Base-by-base conservation (phyloP, 2,113 vertebrate species). In the Pyxicephalus adspersus region DNA sequence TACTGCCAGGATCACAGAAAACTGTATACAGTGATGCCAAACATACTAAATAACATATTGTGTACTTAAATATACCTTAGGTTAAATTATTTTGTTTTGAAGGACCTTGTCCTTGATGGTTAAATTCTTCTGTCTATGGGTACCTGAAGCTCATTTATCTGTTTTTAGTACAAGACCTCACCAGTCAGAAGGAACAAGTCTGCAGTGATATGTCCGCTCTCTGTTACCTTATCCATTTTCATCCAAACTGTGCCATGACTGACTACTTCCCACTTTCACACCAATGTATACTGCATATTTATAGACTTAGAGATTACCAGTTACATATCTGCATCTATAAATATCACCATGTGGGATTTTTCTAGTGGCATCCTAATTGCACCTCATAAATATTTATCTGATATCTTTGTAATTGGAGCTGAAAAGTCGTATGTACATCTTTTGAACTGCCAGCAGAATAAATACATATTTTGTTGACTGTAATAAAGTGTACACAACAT, bases 241-340 rank as follows among this genome's bases (percentile, higher is more conserved):
- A 50, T n/a, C 16, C 38, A 70, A 51, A 26, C 6, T 4, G 45
- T 52, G 22, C 26, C 38, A 26, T 70, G 66, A 70, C n/a, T 19
- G 66, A 70, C 66, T 26, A 52, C 66, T 70, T 70, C 22, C 45
- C 34, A 52, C 23, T 23, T 70, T 70, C 45, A 51, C 66, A 70
- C 66, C 26, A 51, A 70, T 50, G 45, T 26, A 52, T 18, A 15
- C 45, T 22, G 18, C 66, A 70, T 70, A 70, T 70, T 70, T 70
- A 70, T 70, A 52, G 22, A 25, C 16, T 50, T 31, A 18, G 66
- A 38, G 45, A 51, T 52, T 52, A n/a, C n/a, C n/a, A n/a, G n/a
- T n/a, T n/a, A 26, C 45, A 26, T 26, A 51, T 52, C 45, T 52
- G 18, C 51, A 17, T 70, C 66, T 70, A 70, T 51, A 26, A 70